Percentiles rank a stretch among this genome's conserved stretches.
phyloP scores from a whole-genome alignment of 2,113 vertebrate species.

The Grallaria varia region DNA sequence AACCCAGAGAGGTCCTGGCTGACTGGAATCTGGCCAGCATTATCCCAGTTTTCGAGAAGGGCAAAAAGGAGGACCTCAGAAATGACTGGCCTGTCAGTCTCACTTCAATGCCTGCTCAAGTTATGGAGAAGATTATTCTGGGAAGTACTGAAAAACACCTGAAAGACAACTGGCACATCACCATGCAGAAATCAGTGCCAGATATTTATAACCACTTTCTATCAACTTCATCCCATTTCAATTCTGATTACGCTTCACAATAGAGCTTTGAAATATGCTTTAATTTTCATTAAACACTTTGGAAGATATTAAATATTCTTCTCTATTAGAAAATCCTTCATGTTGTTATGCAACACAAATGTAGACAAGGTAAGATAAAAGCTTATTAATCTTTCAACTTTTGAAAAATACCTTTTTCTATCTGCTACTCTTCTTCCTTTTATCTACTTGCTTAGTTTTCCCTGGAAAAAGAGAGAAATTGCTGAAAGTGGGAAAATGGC shows the following conservation, averaged over 20 bases:
- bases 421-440: neutral
- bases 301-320: neutral
- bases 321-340: neutral
- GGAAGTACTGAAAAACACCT: neutral
- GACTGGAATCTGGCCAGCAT: neutral
- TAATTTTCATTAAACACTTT: neutral
- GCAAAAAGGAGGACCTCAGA: neutral
- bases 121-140: neutral
- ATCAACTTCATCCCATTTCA: neutral
- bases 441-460: neutral
- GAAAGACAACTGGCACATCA: neutral
- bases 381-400: neutral
- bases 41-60: neutral
- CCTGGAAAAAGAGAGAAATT: neutral
- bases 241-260: neutral
- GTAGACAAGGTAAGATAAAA: neutral
- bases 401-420: neutral
- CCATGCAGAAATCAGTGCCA: neutral
- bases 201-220: neutral
- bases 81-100: neutral
- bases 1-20: neutral
- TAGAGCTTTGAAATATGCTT: neutral
- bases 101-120: neutral
- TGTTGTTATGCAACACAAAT: neutral
- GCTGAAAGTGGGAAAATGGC: neutral